phyloP scores from a whole-genome alignment of 2,888 invertebrate genomes.

The Oscheius sp. region DNA sequence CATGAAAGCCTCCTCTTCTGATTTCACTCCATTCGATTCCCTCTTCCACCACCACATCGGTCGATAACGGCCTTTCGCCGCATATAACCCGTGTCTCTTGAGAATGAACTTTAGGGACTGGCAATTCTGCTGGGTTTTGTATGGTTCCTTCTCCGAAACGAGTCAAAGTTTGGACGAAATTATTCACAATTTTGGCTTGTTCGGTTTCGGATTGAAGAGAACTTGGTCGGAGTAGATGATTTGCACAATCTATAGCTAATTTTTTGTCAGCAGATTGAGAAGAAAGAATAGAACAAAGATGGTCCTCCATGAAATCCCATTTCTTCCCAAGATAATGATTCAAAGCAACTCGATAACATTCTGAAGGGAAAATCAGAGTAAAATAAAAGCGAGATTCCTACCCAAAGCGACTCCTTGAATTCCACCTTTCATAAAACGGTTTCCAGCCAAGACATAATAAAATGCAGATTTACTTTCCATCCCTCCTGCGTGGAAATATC shows the following conservation, averaged over 20 bases:
- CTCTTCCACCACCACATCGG: conserved; percentile 31
- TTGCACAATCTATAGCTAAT: conserved; percentile 23
- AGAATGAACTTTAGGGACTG: conserved; percentile 20
- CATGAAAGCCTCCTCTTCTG: conserved; percentile 55
- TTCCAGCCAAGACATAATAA: conserved; percentile 26
- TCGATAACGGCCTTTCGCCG: conserved; percentile 50
- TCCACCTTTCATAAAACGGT: conserved; percentile 22
- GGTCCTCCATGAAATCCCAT: conserved; percentile 57
- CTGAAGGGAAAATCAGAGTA: conserved; percentile 20
- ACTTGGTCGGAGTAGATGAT: conserved; percentile 19
- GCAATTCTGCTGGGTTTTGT: conserved; percentile 1
- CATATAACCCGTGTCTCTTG: conserved; percentile 37
- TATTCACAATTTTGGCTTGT: conserved; percentile 3
- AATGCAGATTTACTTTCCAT: conserved; percentile 22
- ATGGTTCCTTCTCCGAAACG: neutral
- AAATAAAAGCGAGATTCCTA: neutral
- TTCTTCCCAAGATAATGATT: conserved; percentile 46
- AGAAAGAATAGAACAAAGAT: conserved; percentile 17
- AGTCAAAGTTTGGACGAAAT: conserved; percentile 6
- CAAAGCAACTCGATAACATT: conserved; percentile 43
- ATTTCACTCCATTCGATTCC: conserved; percentile 48
- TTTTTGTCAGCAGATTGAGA: neutral
- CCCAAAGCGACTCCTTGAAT: conserved; percentile 12
- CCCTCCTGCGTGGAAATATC: conserved; percentile 3
- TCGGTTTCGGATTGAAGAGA: conserved; percentile 8